Base-by-base conservation (phyloP, 2,113 vertebrate species). In the Eclectus roratus region DNA sequence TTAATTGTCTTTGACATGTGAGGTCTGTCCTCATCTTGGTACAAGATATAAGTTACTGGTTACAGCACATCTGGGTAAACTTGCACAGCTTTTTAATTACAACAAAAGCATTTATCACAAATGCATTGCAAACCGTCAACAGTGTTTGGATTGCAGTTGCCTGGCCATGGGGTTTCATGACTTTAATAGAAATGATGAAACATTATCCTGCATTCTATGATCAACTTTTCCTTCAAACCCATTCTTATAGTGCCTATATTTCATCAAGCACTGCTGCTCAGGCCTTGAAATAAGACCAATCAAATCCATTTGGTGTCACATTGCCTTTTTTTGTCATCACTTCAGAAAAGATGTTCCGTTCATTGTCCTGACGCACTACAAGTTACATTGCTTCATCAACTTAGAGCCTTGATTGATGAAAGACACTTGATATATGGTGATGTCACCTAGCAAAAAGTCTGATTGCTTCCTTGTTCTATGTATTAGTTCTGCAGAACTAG, bases 71-170 rank as follows among this genome's bases (percentile, higher is more conserved):
- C 78, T 85, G 81, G 74, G 49, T 58, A 89, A 85, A 85, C 64
- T 82, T 80, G 41, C 74, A 92, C 71, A 89, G 81, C 46, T 94
- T 85, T 97, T 96, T 96, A 95, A 91, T 96, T 95, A 91, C 87
- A 94, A 77, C 33, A 77, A 58, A 92, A 82, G 44, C 53, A 80
- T 85, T 96, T 95, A 82, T 50, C 84, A 88, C 61, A 92, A 88
- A 74, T 81, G 83, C 77, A 85, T 85, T 89, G 46, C 93, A 89
- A 89, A 93, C 85, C 61, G 72, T 93, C 91, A 94, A 41, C 79
- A 21, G 63, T 58, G 78, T 77, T 82, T 91, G 74, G 66, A 69
- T 52, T 92, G 53, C 74, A 91, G 91, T 73, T 95, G 77, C 29
- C 63, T 82, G 76, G 71, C 88, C 9, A 5, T 69, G 69, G 43